Evolutionary conservation across 2,113 vertebrate species (phyloP).

Genomic region (Circaetus gallicus): DNA sequence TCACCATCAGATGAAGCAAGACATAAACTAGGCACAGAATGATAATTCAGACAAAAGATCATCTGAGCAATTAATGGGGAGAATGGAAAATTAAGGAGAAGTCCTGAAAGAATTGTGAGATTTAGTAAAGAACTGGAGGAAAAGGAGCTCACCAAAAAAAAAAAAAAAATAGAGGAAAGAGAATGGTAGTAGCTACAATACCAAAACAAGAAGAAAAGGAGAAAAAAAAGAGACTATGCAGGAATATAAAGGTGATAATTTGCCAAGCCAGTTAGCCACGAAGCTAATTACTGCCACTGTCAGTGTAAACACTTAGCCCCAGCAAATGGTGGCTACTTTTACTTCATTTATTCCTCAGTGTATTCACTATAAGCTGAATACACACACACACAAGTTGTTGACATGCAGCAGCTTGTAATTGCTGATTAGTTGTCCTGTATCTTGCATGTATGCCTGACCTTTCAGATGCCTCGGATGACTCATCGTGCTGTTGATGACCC

Average conservation of each 20-base stretch:
- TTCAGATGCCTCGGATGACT: not conserved
- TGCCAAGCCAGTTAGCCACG: not conserved
- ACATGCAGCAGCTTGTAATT: not conserved
- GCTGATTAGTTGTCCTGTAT: not conserved
- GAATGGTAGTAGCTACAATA: not conserved
- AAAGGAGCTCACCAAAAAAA: not conserved
- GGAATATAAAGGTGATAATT: not conserved
- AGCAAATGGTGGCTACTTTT: not conserved
- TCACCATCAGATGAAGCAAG: not conserved
- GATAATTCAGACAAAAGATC: not conserved
- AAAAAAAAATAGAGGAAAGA: not conserved
- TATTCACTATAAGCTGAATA: not conserved
- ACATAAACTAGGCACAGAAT: not conserved
- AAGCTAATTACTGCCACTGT: not conserved
- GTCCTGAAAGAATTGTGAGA: not conserved
- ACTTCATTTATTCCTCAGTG: not conserved
- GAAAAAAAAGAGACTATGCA: not conserved
- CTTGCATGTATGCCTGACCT: not conserved
- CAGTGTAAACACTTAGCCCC: not conserved
- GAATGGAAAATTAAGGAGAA: not conserved
- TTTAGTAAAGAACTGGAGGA: not conserved
- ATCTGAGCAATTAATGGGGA: not conserved
- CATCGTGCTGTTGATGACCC: not conserved
- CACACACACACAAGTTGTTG: not conserved
- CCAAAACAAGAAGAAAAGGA: not conserved